These are phyloP conservation scores for Drosophila silvestris DNA, from an alignment of 2,888 invertebrate genomes.

Conservation along the genomic window DNA sequence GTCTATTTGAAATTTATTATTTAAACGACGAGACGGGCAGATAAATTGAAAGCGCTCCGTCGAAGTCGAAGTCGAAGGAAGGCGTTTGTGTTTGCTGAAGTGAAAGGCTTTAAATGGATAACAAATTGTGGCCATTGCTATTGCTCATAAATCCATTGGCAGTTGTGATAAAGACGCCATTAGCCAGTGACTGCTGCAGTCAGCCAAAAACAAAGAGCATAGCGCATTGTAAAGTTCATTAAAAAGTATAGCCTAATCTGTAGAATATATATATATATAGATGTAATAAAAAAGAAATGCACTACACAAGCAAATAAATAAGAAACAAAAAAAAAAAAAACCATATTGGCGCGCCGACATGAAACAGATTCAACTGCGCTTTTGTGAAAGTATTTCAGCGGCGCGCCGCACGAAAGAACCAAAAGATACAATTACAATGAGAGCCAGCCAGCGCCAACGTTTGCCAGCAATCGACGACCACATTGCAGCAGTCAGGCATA, in stretches of 20 bases:
- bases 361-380: constrained; percentile 61
- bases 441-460: constrained; percentile 11
- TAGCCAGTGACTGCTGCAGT: constrained; percentile 29
- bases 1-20: constrained; percentile 37
- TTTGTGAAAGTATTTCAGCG: constrained; percentile 73
- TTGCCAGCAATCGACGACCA: constrained; percentile 36
- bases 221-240: constrained; percentile 17
- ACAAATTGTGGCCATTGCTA: constrained; percentile 37
- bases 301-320: constrained; percentile 14
- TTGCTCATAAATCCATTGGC: constrained; percentile 54
- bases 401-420: constrained; percentile 60
- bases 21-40: constrained; percentile 36
- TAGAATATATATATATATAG: constrained; percentile 16
- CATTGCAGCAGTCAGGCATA: constrained; percentile 52
- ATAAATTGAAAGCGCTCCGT: constrained; percentile 27
- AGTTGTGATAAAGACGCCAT: constrained; percentile 57
- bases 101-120: constrained; percentile 42
- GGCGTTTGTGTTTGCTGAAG: constrained; percentile 19
- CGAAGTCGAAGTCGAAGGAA: constrained; percentile 3
- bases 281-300: constrained; percentile 32
- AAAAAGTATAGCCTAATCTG: constrained; percentile 8
- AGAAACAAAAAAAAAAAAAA: constrained; percentile 25
- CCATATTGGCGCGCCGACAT: constrained; percentile 57
- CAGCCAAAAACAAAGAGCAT: constrained; percentile 12
- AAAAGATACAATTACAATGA: constrained; percentile 68